Base-by-base conservation (phyloP, 2,888 invertebrate species). In the Colletes collaris region DNA sequence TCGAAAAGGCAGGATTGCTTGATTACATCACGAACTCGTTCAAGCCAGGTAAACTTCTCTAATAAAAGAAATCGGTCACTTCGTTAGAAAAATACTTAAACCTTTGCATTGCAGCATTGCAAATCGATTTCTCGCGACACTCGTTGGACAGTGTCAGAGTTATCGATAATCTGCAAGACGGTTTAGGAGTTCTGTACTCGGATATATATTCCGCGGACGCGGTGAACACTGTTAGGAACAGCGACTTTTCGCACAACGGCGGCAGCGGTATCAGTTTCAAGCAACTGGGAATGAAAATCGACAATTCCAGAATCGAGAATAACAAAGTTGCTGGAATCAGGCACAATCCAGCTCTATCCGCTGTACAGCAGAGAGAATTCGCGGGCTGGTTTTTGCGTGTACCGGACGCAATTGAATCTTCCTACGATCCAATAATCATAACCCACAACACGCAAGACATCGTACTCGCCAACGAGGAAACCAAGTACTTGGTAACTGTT, bases 101-200 rank as follows among this genome's bases (percentile, higher is more conserved):
- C 19, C n/a, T 53, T 69, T 44, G 37, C 86, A 93, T 69, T 44
- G 37, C 86, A 93, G 98, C 98, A 0, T 93, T 98, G 13, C 98
- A 98, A 93, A 96, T 97, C 85, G 97, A 97, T 90, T 97, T 97
- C 88, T 96, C 97, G 1, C 94, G 97, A 16, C 97, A 97, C 88
- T 96, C 97, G 85, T 93, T 97, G 86, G 97, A 97, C 92, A 97
- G 96, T 88, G 95, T 97, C 3, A 95, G 96, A 86, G 95, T 99
- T 19, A 94, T 95, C 0, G 96, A 98, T 90, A 99, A 99, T 91
- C 96, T 97, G 68, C 97, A 98, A 88, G 98, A 99, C 90, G 99
- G 99, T 0, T 94, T 99, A 44, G 99, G 98, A 46, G 95, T 99
- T 55, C 94, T 99, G 77, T 99, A 99, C 93, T 98, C 99, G 0